These are phyloP conservation scores for Hormiphora californensis DNA, from an alignment of 37 sponge, comb jelly and placozoan species.

Conservation along the genomic window DNA sequence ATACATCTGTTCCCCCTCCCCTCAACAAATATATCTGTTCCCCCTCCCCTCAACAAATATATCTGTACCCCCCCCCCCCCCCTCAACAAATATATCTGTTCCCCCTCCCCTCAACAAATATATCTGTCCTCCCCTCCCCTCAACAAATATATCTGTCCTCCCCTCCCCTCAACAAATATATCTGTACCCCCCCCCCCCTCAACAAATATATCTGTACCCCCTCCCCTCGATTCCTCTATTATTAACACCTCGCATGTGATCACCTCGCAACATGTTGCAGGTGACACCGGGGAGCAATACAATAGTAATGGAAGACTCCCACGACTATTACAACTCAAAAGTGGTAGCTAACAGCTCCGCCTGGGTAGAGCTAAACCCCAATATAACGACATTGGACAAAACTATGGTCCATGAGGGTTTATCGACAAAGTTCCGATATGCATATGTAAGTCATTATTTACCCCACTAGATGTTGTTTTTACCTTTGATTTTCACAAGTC, in stretches of 20 bases:
- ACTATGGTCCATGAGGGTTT: background rate
- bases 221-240: no score
- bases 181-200: no score
- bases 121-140: no score
- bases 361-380: constrained; percentile 5
- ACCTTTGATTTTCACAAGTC: background rate
- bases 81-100: no score
- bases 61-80: no score
- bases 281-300: background rate
- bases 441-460: constrained; percentile 18
- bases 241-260: background rate
- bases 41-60: no score
- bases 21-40: no score
- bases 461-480: background rate
- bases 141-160: no score
- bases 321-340: constrained; percentile 7
- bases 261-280: background rate
- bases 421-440: constrained; percentile 2
- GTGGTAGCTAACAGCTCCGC: background rate
- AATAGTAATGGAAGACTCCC: background rate
- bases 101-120: no score
- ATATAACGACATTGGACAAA: background rate
- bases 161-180: no score
- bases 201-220: no score
- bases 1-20: no score